These are phyloP conservation scores for Eupithecia vulgata DNA, from an alignment of 2,888 invertebrate genomes.

Conservation along the genomic window DNA sequence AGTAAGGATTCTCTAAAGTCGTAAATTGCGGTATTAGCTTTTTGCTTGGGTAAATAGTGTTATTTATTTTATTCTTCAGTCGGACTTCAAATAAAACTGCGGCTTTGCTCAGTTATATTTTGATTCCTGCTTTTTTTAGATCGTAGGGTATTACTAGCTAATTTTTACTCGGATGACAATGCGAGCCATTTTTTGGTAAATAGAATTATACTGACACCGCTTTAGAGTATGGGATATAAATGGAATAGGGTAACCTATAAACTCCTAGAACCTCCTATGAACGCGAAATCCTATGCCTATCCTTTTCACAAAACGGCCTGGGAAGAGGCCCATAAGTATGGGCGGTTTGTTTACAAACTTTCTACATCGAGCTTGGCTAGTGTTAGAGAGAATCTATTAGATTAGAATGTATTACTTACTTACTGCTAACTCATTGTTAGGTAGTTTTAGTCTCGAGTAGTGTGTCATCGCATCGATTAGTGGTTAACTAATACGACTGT, in stretches of 20 bases:
- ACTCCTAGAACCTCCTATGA: too few species aligned
- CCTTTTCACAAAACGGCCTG: too few species aligned
- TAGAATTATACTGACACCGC: not conserved
- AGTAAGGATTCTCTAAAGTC: constrained; percentile 13
- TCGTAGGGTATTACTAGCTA: not conserved
- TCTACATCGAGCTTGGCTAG: too few species aligned
- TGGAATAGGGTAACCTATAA: not conserved
- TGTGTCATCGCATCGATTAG: constrained; percentile 7
- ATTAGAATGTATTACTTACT: not conserved
- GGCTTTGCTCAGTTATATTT: constrained; percentile 3
- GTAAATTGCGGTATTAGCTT: constrained; percentile 20
- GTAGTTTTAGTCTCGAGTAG: not conserved
- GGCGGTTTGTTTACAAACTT: too few species aligned
- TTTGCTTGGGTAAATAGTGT: constrained; percentile 17
- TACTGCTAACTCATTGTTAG: not conserved
- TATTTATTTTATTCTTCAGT: constrained; percentile 5
- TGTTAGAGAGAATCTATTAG: not conserved
- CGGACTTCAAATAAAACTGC: not conserved
- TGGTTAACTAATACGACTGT: not conserved
- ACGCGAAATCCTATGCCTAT: too few species aligned
- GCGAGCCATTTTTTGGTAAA: not conserved
- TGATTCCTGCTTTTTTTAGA: not conserved
- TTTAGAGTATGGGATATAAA: not conserved
- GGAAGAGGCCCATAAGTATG: too few species aligned
- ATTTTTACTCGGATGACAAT: not conserved